Evolutionary conservation across 1,140 invertebrate species (phyloP), one percentile per base, ranked within the genome.

Genomic region (Grapholita molesta): DNA sequence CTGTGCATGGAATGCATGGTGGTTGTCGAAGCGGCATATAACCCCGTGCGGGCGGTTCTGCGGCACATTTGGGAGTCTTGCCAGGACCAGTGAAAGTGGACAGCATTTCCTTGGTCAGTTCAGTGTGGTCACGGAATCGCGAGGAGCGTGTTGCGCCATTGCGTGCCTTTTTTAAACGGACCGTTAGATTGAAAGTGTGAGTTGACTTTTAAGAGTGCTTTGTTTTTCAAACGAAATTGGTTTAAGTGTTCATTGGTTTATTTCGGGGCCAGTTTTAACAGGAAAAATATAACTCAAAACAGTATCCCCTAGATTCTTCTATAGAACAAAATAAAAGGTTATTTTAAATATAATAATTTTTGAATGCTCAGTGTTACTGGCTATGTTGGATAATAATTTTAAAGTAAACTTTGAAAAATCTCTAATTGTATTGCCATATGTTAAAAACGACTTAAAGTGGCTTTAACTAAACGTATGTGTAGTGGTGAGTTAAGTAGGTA

Each of bases 11-110:
- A 81, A 88, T 90, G 83, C 83, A 75, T 86, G 76, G 75, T 73
- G 68, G 66, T 70, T 70, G 73, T 70, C 68, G 71, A 75, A 67
- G 72, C 61, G 66, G 67, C 74, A 79, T 88, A 90, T 83, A 89
- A 72, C 70, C 74, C 67, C 66, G 81, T 82, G 74, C 79, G 73
- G 80, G 80, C 66, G 33, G 61, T 57, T 71, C 75, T 73, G 72
- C 73, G 70, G 55, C 70, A 77, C 83, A 88, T 73, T 82, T 68
- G 28, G 69, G 70, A 74, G 69, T 73, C 72, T 73, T 79, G 82
- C 68, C 78, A 87, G 85, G 85, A 83, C 75, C 71, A 81, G 86
- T 89, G 88, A 90, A 90, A 90, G 88, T 85, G 81, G 76, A 75
- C 76, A 83, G 79, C 79, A 73, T 70, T 80, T 78, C 84, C 85